Evolutionary conservation across 2,797 vertebrate species (phyloP).

Genomic region (Coracias cyanogaster): DNA sequence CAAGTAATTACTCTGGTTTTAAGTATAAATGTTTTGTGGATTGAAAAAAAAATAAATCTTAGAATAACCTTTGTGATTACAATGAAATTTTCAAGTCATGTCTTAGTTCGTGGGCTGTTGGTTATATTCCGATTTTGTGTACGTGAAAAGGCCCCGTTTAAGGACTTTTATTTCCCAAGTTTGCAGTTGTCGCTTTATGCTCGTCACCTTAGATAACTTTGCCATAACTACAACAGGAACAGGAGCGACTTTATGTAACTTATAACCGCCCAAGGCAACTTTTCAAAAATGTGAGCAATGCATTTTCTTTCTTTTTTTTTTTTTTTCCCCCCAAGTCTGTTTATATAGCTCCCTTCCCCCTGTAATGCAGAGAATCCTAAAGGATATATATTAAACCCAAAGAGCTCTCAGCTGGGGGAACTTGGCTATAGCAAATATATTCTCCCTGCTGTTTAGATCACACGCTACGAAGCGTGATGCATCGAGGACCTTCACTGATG

Average conservation of each 20-base stretch:
- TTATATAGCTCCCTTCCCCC: not conserved
- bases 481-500: not conserved
- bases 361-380: not conserved
- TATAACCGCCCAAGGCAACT: conserved; percentile 40
- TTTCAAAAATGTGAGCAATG: conserved; percentile 55
- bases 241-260: conserved; percentile 60
- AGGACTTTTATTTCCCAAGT: not conserved
- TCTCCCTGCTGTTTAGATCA: not conserved
- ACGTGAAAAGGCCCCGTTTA: not conserved
- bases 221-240: conserved; percentile 5
- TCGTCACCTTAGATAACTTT: conserved; percentile 50
- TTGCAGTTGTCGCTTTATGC: not conserved
- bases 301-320: conserved; percentile 5
- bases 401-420: not conserved
- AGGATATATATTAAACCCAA: not conserved
- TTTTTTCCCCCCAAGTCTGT: not conserved
- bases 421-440: not conserved
- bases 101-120: not conserved
- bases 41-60: not conserved
- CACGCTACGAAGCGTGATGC: accelerated
- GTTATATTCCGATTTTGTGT: not conserved
- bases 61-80: not conserved
- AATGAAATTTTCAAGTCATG: not conserved
- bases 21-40: not conserved
- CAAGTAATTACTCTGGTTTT: not conserved